A percentile compares a stretch with the other conserved stretches of the same genome.
phyloP scores from a whole-genome alignment of 2,888 invertebrate genomes.

The Thysanoteuthis rhombus region DNA sequence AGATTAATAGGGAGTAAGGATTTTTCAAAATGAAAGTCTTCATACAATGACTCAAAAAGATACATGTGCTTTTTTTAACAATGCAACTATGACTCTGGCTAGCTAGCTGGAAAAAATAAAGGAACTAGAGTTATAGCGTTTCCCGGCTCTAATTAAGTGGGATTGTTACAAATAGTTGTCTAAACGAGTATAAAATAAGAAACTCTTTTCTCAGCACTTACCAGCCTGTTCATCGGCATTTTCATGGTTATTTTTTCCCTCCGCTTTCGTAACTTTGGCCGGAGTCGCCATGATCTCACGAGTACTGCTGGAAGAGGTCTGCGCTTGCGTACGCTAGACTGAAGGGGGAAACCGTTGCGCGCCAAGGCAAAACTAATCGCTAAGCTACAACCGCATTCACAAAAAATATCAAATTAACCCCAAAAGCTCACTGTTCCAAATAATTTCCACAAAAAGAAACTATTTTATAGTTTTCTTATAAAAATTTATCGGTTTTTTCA shows the following conservation, averaged over 20 bases:
- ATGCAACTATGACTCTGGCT: not conserved
- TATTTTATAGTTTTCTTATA: not conserved
- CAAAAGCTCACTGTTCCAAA: not conserved
- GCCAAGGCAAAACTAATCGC: slow-evolving; percentile 36
- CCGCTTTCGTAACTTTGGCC: slow-evolving; percentile 64
- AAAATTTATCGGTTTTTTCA: not conserved
- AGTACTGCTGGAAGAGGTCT: slow-evolving; percentile 47
- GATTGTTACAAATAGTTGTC: not conserved
- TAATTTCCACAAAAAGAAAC: not conserved
- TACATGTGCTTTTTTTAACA: slow-evolving; percentile 30
- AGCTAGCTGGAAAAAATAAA: not conserved
- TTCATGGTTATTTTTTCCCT: slow-evolving; percentile 66
- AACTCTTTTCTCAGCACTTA: slow-evolving; percentile 39
- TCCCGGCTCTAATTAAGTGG: not conserved
- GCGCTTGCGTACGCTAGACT: slow-evolving; percentile 46
- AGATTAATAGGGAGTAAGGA: not conserved
- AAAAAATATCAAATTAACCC: not conserved
- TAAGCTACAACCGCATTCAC: not conserved
- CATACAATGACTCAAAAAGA: not conserved
- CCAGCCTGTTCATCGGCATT: slow-evolving; percentile 64
- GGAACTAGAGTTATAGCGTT: not conserved
- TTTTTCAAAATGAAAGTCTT: not conserved
- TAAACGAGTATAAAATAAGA: not conserved
- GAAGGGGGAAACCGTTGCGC: slow-evolving; percentile 33
- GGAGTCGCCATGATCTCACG: slow-evolving; percentile 66